A percentile compares a stretch with the other conserved stretches of the same genome.
These are phyloP conservation scores for Coelopa pilipes DNA, from an alignment of 2,888 invertebrate species.

Conservation along the genomic window DNA sequence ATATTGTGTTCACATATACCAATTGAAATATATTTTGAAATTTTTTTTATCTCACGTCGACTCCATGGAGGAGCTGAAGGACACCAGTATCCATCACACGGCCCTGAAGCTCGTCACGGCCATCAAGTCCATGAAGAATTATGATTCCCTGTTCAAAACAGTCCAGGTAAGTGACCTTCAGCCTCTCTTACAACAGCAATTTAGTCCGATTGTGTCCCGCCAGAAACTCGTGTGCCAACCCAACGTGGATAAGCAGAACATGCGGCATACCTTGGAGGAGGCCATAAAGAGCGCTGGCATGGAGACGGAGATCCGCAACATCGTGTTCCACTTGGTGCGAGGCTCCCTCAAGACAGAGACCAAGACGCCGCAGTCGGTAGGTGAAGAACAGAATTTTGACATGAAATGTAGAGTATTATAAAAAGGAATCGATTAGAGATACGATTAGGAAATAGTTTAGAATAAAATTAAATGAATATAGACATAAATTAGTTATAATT, in stretches of 20 bases:
- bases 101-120: slow-evolving; percentile 83
- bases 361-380: slow-evolving; percentile 49
- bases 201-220: not conserved
- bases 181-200: not conserved
- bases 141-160: slow-evolving; percentile 80
- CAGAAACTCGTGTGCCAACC: slow-evolving; percentile 84
- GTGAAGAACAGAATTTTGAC: too few relatives aligned
- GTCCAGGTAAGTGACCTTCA: slow-evolving; percentile 73
- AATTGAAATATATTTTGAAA: not conserved
- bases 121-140: slow-evolving; percentile 79
- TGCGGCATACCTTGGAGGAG: slow-evolving; percentile 79
- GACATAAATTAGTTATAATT: too few relatives aligned
- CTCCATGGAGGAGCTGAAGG: slow-evolving; percentile 65
- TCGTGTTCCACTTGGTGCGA: slow-evolving; percentile 84
- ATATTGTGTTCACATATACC: not conserved
- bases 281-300: slow-evolving; percentile 82
- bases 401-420: too few relatives aligned
- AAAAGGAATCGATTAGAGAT: not conserved
- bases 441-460: not conserved
- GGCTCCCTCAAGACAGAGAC: slow-evolving; percentile 66
- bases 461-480: not conserved
- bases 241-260: slow-evolving; percentile 80
- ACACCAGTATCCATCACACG: slow-evolving; percentile 74
- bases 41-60: not conserved
- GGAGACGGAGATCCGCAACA: slow-evolving; percentile 85